Base-by-base conservation (phyloP, 2,888 invertebrate species). In the Pseudanteris insignis region DNA sequence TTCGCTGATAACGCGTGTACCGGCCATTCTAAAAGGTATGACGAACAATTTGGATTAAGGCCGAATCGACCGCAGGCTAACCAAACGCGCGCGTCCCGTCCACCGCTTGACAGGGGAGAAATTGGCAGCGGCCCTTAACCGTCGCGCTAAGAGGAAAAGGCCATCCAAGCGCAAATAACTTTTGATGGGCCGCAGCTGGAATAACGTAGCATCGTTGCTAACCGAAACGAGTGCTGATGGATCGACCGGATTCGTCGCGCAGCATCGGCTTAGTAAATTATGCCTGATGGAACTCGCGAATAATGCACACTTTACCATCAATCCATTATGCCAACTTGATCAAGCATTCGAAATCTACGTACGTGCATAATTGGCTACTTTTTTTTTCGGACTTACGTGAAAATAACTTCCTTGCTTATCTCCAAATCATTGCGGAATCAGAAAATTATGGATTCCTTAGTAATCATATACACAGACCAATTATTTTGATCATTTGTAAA, bases 41-140 rank as follows among this genome's bases (percentile, higher is more conserved):
- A 59, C 58, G 37, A 44, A 40, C 46, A 51, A 37, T 30, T 47
- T 53, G 41, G 47, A 60, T 60, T 53, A 37, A 48, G 53, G 37
- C 54, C 43, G 47, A 38, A 60, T 48, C n/a, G n/a, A n/a, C 36
- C 48, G 53, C 54, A 60, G 54, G 60, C 60, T 60, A 60, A 60
- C 54, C 48, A 37, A 54, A 43, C 32, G 40, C 13, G 21, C 21
- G 4, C 30, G 44, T 18, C 12, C 30, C 12, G 30, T 21, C 7
- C 10, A 6, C 30, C 25, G 37, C 13, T 41, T 40, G 51, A 41
- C 41, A 33, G 33, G 26, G 38, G 43, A 43, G 48, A 48, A 53
- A 59, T 59, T 34, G 41, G 44, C 21, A 46, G 29, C 41, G 46
- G 24, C 30, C 40, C 50, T 44, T 28, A 44, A 51, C 33, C 43